These are phyloP conservation scores for Eledona agricola DNA, from an alignment of 2,888 invertebrate genomes.

Conservation along the genomic window DNA sequence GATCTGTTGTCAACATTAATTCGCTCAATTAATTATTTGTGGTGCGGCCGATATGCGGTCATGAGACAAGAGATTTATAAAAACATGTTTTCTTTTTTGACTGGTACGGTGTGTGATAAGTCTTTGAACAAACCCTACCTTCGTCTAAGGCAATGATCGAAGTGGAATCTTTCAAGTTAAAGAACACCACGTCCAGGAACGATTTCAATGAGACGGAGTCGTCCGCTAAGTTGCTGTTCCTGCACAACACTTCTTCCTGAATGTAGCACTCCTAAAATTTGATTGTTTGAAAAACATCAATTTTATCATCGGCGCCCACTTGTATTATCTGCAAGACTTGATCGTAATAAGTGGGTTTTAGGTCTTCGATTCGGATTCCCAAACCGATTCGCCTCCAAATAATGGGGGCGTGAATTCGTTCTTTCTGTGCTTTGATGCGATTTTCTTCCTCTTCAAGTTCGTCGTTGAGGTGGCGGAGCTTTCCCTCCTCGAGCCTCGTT, in stretches of 20 bases:
- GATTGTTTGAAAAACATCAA: too few relatives aligned
- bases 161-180: constrained; percentile 52
- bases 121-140: constrained; percentile 14
- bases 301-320: constrained; percentile 38
- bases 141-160: constrained; percentile 56
- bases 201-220: constrained; percentile 54
- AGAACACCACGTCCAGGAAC: constrained; percentile 49
- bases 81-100: too few relatives aligned
- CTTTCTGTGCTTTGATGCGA: constrained; percentile 42
- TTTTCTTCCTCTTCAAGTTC: constrained; percentile 56
- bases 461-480: constrained; percentile 48
- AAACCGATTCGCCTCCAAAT: constrained; percentile 53
- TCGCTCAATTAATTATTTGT: too few relatives aligned
- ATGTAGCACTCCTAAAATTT: constrained; percentile 25
- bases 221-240: constrained; percentile 52
- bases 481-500: constrained; percentile 53
- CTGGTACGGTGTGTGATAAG: too few relatives aligned
- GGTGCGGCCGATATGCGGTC: too few relatives aligned
- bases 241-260: constrained; percentile 53
- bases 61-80: too few relatives aligned
- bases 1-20: constrained; percentile 1
- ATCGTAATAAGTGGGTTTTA: constrained; percentile 50
- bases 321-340: constrained; percentile 51
- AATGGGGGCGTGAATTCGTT: constrained; percentile 53
- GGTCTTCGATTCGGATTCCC: constrained; percentile 56